phyloP scores from a whole-genome alignment of 2,113 vertebrate genomes.

The Bucco capensis region DNA sequence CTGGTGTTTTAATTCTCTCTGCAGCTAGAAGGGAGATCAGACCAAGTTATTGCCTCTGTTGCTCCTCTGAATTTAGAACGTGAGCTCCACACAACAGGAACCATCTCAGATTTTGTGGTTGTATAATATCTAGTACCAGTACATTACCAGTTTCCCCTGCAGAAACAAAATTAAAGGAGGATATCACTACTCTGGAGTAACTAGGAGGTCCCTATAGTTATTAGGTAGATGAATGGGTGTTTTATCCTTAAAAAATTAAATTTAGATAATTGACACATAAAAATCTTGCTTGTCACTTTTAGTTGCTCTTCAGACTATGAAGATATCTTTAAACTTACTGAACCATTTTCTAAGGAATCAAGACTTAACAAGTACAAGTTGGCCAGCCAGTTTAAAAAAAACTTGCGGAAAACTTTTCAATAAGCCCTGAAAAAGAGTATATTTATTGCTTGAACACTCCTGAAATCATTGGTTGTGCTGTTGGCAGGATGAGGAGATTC shows the following conservation, averaged over 20 bases:
- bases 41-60: neutral
- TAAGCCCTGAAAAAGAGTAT: neutral
- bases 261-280: neutral
- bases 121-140: neutral
- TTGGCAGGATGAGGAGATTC: accelerated
- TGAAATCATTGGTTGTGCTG: neutral
- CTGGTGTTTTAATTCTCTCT: constrained; percentile 25
- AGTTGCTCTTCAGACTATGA: neutral
- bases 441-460: neutral
- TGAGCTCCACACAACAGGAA: neutral
- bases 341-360: neutral
- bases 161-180: neutral
- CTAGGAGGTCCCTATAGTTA: neutral
- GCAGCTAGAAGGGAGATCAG: constrained; percentile 3
- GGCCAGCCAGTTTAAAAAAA: neutral
- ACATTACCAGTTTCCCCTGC: neutral
- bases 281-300: neutral
- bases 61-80: neutral
- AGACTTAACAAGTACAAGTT: neutral
- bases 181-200: neutral
- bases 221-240: accelerated
- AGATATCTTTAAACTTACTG: neutral
- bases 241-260: neutral
- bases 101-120: neutral
- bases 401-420: neutral